These are phyloP conservation scores for Psettodes erumei DNA, from an alignment of 2,113 vertebrate genomes.

Conservation along the genomic window DNA sequence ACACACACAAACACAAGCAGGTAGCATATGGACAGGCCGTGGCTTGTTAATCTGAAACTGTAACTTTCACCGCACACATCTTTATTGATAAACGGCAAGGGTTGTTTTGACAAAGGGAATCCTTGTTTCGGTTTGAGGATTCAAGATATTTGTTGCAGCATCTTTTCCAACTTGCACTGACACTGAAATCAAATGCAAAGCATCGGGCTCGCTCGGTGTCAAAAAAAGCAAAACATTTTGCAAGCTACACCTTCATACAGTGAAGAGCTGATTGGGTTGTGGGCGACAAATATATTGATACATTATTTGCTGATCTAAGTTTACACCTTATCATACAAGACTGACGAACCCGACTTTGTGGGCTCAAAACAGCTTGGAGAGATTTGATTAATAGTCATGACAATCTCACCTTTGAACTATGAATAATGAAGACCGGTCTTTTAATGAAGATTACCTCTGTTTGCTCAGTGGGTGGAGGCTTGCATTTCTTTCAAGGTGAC, in stretches of 20 bases:
- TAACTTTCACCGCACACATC: constrained; percentile 32
- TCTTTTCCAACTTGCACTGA: background rate
- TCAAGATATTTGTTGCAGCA: background rate
- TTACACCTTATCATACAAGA: too few relatives aligned
- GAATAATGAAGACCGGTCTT: constrained; percentile 69
- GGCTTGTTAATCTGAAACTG: constrained; percentile 66
- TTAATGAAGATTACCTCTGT: constrained; percentile 73
- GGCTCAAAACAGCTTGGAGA: background rate
- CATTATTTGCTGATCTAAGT: background rate
- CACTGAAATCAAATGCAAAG: background rate
- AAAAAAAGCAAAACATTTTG: background rate
- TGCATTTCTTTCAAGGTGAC: constrained; percentile 40
- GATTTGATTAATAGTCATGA: constrained; percentile 60
- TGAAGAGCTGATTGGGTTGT: background rate
- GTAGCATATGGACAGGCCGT: constrained; percentile 47
- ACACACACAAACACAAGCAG: constrained; percentile 52
- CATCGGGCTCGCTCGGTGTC: background rate
- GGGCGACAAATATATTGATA: background rate
- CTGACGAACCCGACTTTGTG: background rate
- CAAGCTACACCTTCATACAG: background rate
- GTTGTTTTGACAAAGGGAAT: background rate
- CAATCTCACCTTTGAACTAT: constrained; percentile 80
- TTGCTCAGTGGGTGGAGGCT: constrained; percentile 68
- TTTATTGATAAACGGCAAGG: constrained; percentile 25
- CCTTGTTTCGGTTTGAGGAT: background rate